phyloP scores from a whole-genome alignment of 2,888 invertebrate genomes.

The Dolichopus griseipennis region DNA sequence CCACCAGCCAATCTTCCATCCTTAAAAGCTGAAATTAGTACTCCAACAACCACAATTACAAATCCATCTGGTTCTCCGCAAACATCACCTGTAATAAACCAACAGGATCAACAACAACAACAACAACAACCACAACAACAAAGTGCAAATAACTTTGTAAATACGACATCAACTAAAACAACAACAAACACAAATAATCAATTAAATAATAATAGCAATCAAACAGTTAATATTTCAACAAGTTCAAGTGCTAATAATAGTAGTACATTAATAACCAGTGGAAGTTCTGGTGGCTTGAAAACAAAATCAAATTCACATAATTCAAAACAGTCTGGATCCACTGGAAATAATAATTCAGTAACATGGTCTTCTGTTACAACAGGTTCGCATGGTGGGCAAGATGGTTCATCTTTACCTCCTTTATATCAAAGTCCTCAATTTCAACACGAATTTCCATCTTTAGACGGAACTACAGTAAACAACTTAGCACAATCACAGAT shows the following conservation, averaged over 20 bases:
- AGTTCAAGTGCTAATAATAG: not conserved
- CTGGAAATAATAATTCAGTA: constrained; percentile 35
- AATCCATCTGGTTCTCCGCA: constrained; percentile 26
- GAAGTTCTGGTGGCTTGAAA: constrained; percentile 1
- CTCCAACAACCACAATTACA: constrained; percentile 35
- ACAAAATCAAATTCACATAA: constrained; percentile 18
- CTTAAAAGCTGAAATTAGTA: constrained; percentile 82
- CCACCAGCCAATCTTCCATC: constrained; percentile 98
- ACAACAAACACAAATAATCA: constrained; percentile 13
- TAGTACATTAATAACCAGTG: not conserved
- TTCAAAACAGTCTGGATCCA: constrained; percentile 18
- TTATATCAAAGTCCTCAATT: constrained; percentile 79
- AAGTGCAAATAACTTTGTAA: constrained; percentile 18
- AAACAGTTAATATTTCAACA: not conserved
- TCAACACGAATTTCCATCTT: constrained; percentile 93
- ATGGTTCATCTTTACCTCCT: constrained; percentile 45
- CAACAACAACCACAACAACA: not conserved
- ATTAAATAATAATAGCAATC: not conserved
- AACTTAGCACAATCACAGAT: constrained; percentile 12
- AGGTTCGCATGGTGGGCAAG: constrained; percentile 35
- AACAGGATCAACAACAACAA: constrained; percentile 14
- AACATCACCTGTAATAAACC: not conserved
- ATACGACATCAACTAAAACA: constrained; percentile 28
- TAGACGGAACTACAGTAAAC: constrained; percentile 44
- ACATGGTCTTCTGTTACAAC: constrained; percentile 56